Percentiles rank a stretch among this genome's conserved stretches.
phyloP scores from a whole-genome alignment of 1,140 invertebrate species.

The Apolygus lucorum region DNA sequence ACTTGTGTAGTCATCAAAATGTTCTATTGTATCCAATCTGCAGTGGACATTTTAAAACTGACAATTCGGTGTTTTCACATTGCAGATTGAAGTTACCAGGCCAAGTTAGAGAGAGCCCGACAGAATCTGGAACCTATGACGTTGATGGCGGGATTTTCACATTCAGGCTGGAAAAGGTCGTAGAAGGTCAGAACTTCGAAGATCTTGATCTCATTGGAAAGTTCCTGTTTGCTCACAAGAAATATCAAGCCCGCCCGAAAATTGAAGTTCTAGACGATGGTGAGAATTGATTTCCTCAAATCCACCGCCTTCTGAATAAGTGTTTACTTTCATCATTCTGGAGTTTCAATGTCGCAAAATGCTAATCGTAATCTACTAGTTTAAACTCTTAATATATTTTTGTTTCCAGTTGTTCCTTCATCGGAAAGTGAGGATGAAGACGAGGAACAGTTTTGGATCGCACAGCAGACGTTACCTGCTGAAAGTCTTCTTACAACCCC shows the following conservation, averaged over 20 bases:
- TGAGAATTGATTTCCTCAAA: too few relatives aligned
- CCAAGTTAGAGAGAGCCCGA: constrained; percentile 55
- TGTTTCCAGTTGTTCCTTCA: too few relatives aligned
- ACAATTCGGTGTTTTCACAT: constrained; percentile 13
- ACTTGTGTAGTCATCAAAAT: too few relatives aligned
- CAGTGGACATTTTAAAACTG: too few relatives aligned
- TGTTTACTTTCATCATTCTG: too few relatives aligned
- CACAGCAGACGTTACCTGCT: constrained; percentile 3
- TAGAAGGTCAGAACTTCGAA: constrained; percentile 54
- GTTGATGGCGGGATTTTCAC: constrained; percentile 60
- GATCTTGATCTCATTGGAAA: constrained; percentile 65
- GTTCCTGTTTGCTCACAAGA: constrained; percentile 48
- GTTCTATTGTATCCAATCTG: too few relatives aligned
- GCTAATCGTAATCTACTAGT: too few relatives aligned
- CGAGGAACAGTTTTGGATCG: constrained; percentile 23
- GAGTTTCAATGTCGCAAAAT: too few relatives aligned
- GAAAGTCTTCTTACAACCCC: background rate
- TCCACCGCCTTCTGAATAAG: too few relatives aligned
- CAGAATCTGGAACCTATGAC: constrained; percentile 56
- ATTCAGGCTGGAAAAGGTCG: constrained; percentile 59
- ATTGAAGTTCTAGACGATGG: constrained; percentile 40
- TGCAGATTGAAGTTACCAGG: constrained; percentile 53
- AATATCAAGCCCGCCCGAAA: constrained; percentile 41
- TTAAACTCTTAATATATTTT: too few relatives aligned
- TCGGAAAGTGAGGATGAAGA: constrained; percentile 30